Conservation (phyloP, 2,888 invertebrate species). For the Ditylenchus weischeri region DNA sequence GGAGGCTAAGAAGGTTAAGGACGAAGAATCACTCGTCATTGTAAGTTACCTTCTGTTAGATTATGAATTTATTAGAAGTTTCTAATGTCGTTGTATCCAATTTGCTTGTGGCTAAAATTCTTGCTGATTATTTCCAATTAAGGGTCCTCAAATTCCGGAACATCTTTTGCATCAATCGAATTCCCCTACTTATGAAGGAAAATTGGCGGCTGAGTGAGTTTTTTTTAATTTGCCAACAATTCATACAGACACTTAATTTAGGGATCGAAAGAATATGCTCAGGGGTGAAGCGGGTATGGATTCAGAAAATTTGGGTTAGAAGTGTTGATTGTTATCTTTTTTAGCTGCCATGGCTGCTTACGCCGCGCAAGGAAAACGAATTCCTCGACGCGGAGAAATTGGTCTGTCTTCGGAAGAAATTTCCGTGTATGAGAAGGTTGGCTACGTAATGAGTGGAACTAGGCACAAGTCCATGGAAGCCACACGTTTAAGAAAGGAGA, state of each 20-base stretch:
- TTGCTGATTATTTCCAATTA: no score
- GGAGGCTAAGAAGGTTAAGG: constrained; percentile 33
- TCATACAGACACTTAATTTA: constrained; percentile 24
- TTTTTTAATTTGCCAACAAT: not conserved
- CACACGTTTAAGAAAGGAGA: constrained; percentile 96
- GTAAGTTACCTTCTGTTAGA: constrained; percentile 2
- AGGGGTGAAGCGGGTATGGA: constrained; percentile 77
- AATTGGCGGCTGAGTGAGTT: constrained; percentile 29
- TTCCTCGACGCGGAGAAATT: constrained; percentile 95
- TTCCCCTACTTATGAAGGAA: constrained; percentile 23
- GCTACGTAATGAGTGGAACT: constrained; percentile 97
- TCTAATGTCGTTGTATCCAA: no score
- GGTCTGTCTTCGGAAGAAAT: constrained; percentile 94
- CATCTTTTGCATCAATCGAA: constrained; percentile 32
- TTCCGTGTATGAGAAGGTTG: constrained; percentile 60
- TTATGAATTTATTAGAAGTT: no score
- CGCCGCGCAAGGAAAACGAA: constrained; percentile 95
- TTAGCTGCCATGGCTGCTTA: constrained; percentile 90
- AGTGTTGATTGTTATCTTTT: no score
- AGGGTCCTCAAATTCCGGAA: constrained; percentile 38
- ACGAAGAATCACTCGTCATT: constrained; percentile 38
- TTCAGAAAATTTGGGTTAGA: not conserved
- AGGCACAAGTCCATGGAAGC: constrained; percentile 76
- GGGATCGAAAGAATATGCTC: constrained; percentile 73
- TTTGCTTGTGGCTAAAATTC: no score